Evolutionary conservation across 2,888 invertebrate species (phyloP).

Genomic region (Eilema sororculum): DNA sequence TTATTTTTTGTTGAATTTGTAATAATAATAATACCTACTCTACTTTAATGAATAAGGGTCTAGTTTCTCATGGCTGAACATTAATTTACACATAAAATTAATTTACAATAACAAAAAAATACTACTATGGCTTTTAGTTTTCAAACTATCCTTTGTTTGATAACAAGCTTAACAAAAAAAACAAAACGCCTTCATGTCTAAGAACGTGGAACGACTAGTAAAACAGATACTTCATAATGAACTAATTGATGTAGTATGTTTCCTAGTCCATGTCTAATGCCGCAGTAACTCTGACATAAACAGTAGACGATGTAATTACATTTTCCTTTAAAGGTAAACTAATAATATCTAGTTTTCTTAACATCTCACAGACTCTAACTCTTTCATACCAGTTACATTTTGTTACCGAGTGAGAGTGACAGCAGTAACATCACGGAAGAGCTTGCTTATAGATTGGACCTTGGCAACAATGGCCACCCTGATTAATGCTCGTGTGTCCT

Average conservation of each 20-base stretch:
- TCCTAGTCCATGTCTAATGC: constrained; percentile 55
- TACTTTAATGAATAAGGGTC: not conserved
- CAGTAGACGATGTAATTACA: constrained; percentile 60
- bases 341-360: constrained; percentile 61
- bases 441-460: constrained; percentile 57
- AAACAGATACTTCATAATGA: constrained; percentile 35
- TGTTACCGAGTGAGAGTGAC: constrained; percentile 47
- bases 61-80: not conserved
- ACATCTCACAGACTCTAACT: constrained; percentile 53
- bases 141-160: not conserved
- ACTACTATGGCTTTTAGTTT: not conserved
- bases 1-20: not conserved
- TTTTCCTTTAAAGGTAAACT: constrained; percentile 63
- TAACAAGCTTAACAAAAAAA: constrained; percentile 14
- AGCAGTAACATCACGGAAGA: constrained; percentile 62
- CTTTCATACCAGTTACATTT: constrained; percentile 39
- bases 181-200: constrained; percentile 20
- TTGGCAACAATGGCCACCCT: constrained; percentile 50
- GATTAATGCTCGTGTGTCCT: constrained; percentile 59
- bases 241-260: constrained; percentile 48
- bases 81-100: not conserved
- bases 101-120: not conserved
- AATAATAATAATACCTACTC: not conserved
- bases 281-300: constrained; percentile 55
- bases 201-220: constrained; percentile 29